Evolutionary conservation across 2,888 invertebrate species (phyloP), one percentile per base, ranked within the genome.

Genomic region (Limulus polyphemus): DNA sequence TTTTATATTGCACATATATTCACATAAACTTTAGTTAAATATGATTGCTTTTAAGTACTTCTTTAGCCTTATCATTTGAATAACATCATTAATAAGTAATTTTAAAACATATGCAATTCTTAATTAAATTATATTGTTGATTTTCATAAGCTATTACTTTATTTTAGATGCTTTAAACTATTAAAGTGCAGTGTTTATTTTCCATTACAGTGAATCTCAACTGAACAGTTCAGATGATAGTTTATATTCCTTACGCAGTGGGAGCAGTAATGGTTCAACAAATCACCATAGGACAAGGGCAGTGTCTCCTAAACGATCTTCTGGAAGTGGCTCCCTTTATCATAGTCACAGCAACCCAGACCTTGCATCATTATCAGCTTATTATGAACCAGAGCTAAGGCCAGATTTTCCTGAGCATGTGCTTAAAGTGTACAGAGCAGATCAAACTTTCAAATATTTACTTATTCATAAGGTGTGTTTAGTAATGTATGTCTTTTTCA

Each of bases 391-490:
- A 2, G 59, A 68, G 13, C 46, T 67, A 7, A 49, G 73, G 70
- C 59, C 72, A 11, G 68, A 68, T 60, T 68, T 65, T 59, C 69
- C 66, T 73, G 71, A 72, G 70, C 65, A 98, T 79, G 98, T 98
- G 49, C 81, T 99, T 56, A 98, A 98, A 80, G 78, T 82, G 59
- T 98, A 86, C 79, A 90, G 88, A 79, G 87, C 92, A 47, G 98
- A 99, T 79, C 98, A 98, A 80, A 91, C 92, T 52, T 98, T 90
- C 82, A 97, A 98, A 79, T 98, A 94, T 79, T 83, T 99, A 68
- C 83, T 94, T 67, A 90, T 99, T 63, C 92, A 95, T 76, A 95
- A 95, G 80, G 93, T 80, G 68, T 67, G 70, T 32, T n/a, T n/a
- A n/a, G 32, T 32, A 32, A 32, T 32, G 7, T 32, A 5, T 32